A percentile compares a stretch with the other conserved stretches of the same genome.
phyloP scores from a whole-genome alignment of 1,140 invertebrate species.

The Drosophila tristis region DNA sequence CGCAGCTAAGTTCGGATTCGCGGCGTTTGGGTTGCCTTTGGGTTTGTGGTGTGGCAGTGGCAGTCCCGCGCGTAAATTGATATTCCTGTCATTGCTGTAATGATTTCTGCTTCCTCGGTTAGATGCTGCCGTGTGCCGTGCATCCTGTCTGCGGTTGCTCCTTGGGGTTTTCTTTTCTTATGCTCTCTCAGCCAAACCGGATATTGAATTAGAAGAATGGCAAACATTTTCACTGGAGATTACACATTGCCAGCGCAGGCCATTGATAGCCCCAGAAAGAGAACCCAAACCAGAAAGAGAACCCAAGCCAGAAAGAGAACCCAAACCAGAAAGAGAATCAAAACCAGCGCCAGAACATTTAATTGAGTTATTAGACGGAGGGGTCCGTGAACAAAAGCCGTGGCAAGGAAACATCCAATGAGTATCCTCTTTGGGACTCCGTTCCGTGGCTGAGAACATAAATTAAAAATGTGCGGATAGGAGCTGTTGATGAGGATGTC shows the following conservation, averaged over 20 bases:
- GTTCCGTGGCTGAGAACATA: slow-evolving; percentile 40
- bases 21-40: not conserved
- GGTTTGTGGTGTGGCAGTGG: no score
- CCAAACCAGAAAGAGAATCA: no score
- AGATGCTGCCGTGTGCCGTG: slow-evolving; percentile 38
- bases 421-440: slow-evolving; percentile 19
- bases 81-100: slow-evolving; percentile 76
- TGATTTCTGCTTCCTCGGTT: slow-evolving; percentile 70
- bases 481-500: slow-evolving; percentile 41
- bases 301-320: not conserved
- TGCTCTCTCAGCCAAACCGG: slow-evolving; percentile 49
- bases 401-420: no score
- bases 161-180: slow-evolving; percentile 34
- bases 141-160: slow-evolving; percentile 64
- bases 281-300: no score
- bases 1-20: slow-evolving; percentile 44
- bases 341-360: slow-evolving; percentile 42
- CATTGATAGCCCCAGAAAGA: slow-evolving; percentile 51
- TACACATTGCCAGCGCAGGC: slow-evolving; percentile 24
- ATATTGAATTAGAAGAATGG: slow-evolving; percentile 77
- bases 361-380: slow-evolving; percentile 76
- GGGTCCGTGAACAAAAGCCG: slow-evolving; percentile 26
- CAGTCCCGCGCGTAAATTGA: slow-evolving; percentile 69
- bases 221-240: slow-evolving; percentile 68
- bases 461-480: slow-evolving; percentile 46